phyloP scores from a whole-genome alignment of 2,797 vertebrate species.

The Darevskia nairensis region DNA sequence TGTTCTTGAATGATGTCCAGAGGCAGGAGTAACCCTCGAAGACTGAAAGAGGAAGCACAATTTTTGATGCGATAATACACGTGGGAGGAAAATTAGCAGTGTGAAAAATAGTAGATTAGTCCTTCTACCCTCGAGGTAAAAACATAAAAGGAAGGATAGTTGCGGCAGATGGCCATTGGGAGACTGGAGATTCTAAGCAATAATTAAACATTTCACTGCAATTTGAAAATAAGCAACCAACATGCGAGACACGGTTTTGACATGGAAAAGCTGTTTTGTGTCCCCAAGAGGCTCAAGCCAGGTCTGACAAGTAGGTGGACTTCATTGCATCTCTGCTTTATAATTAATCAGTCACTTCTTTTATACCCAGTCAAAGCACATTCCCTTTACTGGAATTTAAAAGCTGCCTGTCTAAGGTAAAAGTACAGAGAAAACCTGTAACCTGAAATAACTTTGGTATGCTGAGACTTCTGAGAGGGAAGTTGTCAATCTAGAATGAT shows the following conservation, averaged over 20 bases:
- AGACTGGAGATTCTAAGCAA: conserved; percentile 10
- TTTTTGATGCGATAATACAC: conserved; percentile 20
- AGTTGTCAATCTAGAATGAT: not conserved
- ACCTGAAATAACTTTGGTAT: not conserved
- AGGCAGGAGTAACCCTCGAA: not conserved
- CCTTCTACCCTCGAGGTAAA: conserved; percentile 27
- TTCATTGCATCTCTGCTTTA: not conserved
- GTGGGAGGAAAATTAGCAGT: conserved; percentile 8
- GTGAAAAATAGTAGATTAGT: conserved; percentile 29
- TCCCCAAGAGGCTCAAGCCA: not conserved
- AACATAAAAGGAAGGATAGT: conserved; percentile 6
- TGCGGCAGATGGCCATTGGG: conserved; percentile 12
- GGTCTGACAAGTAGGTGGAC: conserved; percentile 4
- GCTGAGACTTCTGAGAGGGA: not conserved
- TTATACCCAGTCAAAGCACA: conserved; percentile 29
- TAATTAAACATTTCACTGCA: conserved; percentile 25
- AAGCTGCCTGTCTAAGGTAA: conserved; percentile 4
- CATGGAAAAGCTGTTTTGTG: not conserved
- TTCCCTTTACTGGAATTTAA: conserved; percentile 33
- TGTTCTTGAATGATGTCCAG: conserved; percentile 15
- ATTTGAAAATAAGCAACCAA: conserved; percentile 23
- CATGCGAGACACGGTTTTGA: conserved; percentile 1
- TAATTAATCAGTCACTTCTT: conserved; percentile 36
- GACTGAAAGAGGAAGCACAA: not conserved
- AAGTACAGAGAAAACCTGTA: conserved; percentile 3